A percentile compares a stretch with the other conserved stretches of the same genome.
These are phyloP conservation scores for Tethea ocularis DNA, from an alignment of 2,888 invertebrate genomes.

Conservation along the genomic window DNA sequence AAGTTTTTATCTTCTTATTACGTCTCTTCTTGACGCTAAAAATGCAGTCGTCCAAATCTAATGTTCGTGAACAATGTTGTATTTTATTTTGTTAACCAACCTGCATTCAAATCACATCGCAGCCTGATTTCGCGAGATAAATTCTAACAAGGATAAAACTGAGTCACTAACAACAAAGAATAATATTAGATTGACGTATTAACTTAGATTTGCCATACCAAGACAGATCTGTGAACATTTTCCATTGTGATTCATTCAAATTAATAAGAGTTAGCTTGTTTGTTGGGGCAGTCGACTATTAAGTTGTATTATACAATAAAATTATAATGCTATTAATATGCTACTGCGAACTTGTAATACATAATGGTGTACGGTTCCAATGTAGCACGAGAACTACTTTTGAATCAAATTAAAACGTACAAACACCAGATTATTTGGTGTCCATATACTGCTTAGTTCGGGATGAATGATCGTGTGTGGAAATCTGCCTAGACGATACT, in stretches of 20 bases:
- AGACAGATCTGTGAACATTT: neutral
- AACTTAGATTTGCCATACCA: neutral
- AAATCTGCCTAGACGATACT: no score
- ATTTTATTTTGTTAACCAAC: neutral
- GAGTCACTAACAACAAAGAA: neutral
- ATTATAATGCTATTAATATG: constrained; percentile 33
- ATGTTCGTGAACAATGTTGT: no score
- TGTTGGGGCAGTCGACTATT: constrained; percentile 16
- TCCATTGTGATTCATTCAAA: constrained; percentile 6
- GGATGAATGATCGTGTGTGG: no score
- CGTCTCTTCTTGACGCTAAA: no score
- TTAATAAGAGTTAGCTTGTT: constrained; percentile 15
- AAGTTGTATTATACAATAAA: constrained; percentile 24
- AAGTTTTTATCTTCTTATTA: no score
- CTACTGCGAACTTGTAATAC: constrained; percentile 21
- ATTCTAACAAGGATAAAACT: neutral
- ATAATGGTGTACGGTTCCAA: constrained; percentile 19
- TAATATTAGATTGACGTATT: neutral
- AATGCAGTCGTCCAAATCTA: no score
- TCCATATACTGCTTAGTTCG: no score
- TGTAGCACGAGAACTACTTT: constrained; percentile 18
- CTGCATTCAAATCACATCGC: neutral
- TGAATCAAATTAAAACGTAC: neutral
- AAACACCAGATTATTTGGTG: no score
- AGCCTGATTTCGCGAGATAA: constrained; percentile 4